phyloP scores from a whole-genome alignment of 2,888 invertebrate species.

The Cephus pulcher region DNA sequence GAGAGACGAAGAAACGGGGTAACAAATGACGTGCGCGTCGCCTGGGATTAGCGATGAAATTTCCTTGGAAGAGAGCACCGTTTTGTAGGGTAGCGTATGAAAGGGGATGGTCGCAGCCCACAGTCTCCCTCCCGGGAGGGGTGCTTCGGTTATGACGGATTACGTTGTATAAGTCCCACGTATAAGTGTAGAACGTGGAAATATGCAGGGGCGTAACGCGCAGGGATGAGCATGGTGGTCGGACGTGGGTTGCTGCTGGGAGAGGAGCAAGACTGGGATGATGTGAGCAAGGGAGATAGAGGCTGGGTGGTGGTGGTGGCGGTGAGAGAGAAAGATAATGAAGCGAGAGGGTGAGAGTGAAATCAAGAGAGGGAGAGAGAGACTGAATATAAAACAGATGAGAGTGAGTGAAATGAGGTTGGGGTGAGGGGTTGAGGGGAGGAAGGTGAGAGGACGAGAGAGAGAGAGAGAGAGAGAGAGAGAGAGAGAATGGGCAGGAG shows the following conservation, averaged over 20 bases:
- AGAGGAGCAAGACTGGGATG: neutral
- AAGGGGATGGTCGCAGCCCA: neutral
- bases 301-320: no score
- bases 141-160: slow-evolving; percentile 37
- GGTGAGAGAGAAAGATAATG: neutral
- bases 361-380: slow-evolving; percentile 2
- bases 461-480: slow-evolving; percentile 12
- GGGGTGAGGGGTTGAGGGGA: neutral
- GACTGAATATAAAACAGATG: no score
- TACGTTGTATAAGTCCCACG: slow-evolving; percentile 32
- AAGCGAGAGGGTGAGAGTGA: neutral
- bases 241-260: neutral
- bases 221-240: neutral
- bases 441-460: slow-evolving; percentile 7
- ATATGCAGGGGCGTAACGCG: slow-evolving; percentile 15
- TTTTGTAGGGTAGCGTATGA: neutral
- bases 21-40: slow-evolving; percentile 1
- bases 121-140: neutral
- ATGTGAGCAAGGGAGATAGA: neutral
- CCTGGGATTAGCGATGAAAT: neutral
- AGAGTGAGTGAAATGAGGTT: no score
- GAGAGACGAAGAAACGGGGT: neutral
- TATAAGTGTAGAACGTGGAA: slow-evolving; percentile 24
- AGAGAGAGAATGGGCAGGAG: slow-evolving; percentile 11
- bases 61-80: neutral